A percentile compares a stretch with the other conserved stretches of the same genome.
These are phyloP conservation scores for Cliona cf. orientalis DNA, from an alignment of 37 sponge, comb jelly and placozoan species.

Conservation along the genomic window DNA sequence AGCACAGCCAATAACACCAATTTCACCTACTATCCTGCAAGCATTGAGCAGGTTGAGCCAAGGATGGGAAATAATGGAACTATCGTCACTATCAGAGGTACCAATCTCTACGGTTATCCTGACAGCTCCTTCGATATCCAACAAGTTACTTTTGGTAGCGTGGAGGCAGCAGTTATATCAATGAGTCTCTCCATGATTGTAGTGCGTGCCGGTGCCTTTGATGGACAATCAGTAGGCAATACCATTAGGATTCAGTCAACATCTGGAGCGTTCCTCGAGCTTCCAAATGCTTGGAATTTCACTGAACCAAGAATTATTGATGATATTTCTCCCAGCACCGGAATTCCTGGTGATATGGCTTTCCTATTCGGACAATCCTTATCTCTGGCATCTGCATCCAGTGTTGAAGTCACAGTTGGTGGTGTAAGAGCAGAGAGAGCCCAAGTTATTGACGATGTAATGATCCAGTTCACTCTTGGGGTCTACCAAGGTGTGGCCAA, in stretches of 20 bases:
- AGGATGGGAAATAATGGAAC: conserved; percentile 69
- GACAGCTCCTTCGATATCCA: background rate
- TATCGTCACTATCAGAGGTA: conserved; percentile 50
- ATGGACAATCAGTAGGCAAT: background rate
- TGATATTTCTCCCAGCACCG: conserved; percentile 11
- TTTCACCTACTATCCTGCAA: conserved; percentile 50
- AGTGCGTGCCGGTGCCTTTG: conserved; percentile 22
- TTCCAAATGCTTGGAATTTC: conserved; percentile 46
- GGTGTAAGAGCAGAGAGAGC: conserved; percentile 22
- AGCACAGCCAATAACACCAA: conserved; percentile 5
- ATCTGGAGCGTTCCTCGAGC: conserved; percentile 53
- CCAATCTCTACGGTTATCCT: conserved; percentile 39
- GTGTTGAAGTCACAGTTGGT: conserved; percentile 44
- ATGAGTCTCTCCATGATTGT: conserved; percentile 11
- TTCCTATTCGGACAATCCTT: conserved; percentile 33
- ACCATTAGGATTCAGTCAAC: conserved; percentile 23
- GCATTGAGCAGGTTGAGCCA: conserved; percentile 26
- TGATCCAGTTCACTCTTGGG: conserved; percentile 25
- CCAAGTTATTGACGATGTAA: conserved; percentile 12
- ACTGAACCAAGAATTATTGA: conserved; percentile 37
- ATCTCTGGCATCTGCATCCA: conserved; percentile 2
- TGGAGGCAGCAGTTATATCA: background rate
- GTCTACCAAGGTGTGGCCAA: conserved; percentile 24
- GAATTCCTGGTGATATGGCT: conserved; percentile 34
- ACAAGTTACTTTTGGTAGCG: conserved; percentile 35